Conservation (phyloP, 2,113 vertebrate genomes). For the Mobula birostris region DNA sequence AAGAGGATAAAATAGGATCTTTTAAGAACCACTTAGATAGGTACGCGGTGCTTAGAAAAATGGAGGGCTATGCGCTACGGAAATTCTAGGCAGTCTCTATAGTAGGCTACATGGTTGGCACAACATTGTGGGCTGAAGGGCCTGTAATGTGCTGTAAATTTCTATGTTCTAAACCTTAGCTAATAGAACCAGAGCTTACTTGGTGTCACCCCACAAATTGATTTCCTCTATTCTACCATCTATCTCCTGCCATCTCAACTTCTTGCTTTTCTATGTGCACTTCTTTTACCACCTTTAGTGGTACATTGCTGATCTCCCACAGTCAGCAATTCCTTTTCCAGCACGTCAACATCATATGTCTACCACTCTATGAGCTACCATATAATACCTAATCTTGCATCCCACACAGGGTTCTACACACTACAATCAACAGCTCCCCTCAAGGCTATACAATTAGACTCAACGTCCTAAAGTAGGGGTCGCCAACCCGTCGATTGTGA, state of each 20-base stretch:
- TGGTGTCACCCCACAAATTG: not conserved
- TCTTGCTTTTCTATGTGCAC: not conserved
- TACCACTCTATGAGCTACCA: not conserved
- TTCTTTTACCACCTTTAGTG: not conserved
- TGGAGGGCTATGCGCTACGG: too few species aligned
- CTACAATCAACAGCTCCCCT: not conserved
- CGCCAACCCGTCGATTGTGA: too few species aligned
- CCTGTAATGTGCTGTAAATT: too few species aligned
- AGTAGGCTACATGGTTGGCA: too few species aligned
- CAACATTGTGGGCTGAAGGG: too few species aligned
- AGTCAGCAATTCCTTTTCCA: not conserved
- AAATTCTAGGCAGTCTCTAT: too few species aligned
- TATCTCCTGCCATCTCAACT: not conserved
- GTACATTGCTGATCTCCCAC: not conserved
- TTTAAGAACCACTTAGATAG: too few species aligned
- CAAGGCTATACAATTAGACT: not conserved
- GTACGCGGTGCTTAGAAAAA: too few species aligned
- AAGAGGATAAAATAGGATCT: too few species aligned
- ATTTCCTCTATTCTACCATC: not conserved
- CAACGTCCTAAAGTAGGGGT: not conserved
- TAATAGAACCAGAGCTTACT: not conserved
- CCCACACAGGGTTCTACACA: not conserved
- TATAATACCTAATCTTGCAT: not conserved
- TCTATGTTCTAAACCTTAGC: too few species aligned
- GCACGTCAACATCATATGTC: not conserved